Conservation (phyloP, 2,888 invertebrate genomes). For the Baccha elongata region DNA sequence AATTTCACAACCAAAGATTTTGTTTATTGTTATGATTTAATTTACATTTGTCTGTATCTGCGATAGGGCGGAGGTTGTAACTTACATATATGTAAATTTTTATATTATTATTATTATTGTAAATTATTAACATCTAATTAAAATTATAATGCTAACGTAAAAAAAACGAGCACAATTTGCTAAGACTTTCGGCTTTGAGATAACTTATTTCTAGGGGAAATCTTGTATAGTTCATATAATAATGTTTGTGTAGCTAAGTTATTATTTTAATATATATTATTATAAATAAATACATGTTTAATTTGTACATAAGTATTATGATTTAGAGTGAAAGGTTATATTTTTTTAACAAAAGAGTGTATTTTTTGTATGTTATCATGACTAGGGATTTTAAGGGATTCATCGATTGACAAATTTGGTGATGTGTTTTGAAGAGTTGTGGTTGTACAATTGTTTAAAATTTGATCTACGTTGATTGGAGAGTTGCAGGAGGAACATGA, state of each 20-base stretch:
- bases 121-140: constrained; percentile 1
- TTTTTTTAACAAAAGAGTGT: constrained; percentile 2
- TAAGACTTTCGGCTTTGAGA: constrained; percentile 10
- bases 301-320: neutral
- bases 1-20: too few relatives aligned
- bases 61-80: too few relatives aligned
- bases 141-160: constrained; percentile 18
- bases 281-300: neutral
- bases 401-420: neutral
- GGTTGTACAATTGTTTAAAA: constrained; percentile 2
- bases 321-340: neutral
- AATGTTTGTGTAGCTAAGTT: neutral
- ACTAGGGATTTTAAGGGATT: neutral
- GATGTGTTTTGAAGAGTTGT: neutral
- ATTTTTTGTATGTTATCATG: constrained; percentile 9
- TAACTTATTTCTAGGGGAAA: neutral
- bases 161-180: constrained; percentile 10
- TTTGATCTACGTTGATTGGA: neutral
- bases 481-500: neutral
- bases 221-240: neutral
- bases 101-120: neutral
- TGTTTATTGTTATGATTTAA: too few relatives aligned
- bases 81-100: too few relatives aligned
- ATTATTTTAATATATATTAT: neutral
- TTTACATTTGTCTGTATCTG: too few relatives aligned